Evolutionary conservation across 2,113 vertebrate species (phyloP).

Genomic region (Oxyruncus cristatus): DNA sequence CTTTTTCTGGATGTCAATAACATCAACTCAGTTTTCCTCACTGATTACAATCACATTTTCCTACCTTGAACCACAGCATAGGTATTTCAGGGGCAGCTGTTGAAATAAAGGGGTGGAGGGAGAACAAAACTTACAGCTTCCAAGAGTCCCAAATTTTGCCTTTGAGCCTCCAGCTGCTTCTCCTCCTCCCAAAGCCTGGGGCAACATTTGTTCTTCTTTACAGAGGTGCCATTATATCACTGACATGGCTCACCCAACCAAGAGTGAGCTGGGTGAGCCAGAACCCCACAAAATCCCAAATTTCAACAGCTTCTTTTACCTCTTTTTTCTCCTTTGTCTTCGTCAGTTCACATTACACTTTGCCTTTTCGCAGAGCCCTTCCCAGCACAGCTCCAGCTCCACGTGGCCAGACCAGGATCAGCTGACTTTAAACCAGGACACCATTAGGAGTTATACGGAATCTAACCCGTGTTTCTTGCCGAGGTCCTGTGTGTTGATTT

Average conservation of each 20-base stretch:
- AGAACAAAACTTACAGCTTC: not conserved
- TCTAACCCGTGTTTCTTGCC: fast-evolving
- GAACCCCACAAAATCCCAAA: fast-evolving
- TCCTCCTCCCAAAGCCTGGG: not conserved
- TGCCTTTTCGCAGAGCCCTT: not conserved
- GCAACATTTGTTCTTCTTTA: not conserved
- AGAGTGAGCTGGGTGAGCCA: fast-evolving
- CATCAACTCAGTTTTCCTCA: fast-evolving
- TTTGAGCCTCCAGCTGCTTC: not conserved
- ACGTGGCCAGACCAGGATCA: fast-evolving
- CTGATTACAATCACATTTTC: fast-evolving
- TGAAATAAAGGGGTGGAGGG: fast-evolving
- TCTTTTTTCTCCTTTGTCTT: too few species aligned
- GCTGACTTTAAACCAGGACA: fast-evolving
- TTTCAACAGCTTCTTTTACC: not conserved
- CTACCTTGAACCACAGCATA: fast-evolving
- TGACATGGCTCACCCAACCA: too few species aligned
- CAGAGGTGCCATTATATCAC: not conserved
- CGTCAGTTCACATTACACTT: fast-evolving
- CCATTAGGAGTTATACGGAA: fast-evolving
- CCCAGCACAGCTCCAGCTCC: not conserved
- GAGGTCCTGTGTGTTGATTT: fast-evolving
- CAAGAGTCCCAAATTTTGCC: fast-evolving
- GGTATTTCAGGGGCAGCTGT: fast-evolving
- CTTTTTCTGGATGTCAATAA: fast-evolving